Conservation (phyloP, 2,888 invertebrate genomes). For the Diarsia brunnea region DNA sequence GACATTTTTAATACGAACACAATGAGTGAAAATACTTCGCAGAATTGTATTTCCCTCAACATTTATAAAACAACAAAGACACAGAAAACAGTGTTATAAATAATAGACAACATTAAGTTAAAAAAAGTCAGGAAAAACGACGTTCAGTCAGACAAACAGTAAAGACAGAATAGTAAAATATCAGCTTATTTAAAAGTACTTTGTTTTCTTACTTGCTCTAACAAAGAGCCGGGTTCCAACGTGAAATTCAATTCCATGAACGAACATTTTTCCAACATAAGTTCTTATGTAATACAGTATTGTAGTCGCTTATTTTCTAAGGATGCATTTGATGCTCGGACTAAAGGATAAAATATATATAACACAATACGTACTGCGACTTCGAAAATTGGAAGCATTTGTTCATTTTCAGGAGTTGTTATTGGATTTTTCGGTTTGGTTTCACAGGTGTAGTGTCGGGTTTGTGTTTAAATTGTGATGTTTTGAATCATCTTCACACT, state of each 20-base stretch:
- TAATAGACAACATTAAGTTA: constrained; percentile 58
- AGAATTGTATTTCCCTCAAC: constrained; percentile 18
- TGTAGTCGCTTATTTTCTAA: constrained; percentile 67
- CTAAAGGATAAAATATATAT: constrained; percentile 60
- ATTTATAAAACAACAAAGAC: constrained; percentile 19
- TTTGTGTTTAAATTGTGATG: not conserved
- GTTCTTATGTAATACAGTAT: constrained; percentile 63
- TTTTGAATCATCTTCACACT: not conserved
- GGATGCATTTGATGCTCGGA: constrained; percentile 69
- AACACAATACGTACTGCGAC: constrained; percentile 41
- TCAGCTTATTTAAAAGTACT: constrained; percentile 74
- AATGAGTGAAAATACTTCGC: constrained; percentile 27
- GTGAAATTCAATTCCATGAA: constrained; percentile 75
- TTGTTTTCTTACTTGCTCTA: constrained; percentile 72
- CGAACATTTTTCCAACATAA: constrained; percentile 71
- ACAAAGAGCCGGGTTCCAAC: constrained; percentile 75
- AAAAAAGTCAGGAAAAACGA: constrained; percentile 37
- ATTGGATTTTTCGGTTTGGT: constrained; percentile 42
- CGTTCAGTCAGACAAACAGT: constrained; percentile 42
- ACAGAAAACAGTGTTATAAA: constrained; percentile 40
- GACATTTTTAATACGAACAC: constrained; percentile 31
- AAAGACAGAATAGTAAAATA: constrained; percentile 66
- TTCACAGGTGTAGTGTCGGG: not conserved
- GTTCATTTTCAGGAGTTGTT: constrained; percentile 47
- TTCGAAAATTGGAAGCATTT: constrained; percentile 55